These are phyloP conservation scores for Saxidomus purpurata DNA, from an alignment of 1,140 invertebrate genomes.

Conservation along the genomic window DNA sequence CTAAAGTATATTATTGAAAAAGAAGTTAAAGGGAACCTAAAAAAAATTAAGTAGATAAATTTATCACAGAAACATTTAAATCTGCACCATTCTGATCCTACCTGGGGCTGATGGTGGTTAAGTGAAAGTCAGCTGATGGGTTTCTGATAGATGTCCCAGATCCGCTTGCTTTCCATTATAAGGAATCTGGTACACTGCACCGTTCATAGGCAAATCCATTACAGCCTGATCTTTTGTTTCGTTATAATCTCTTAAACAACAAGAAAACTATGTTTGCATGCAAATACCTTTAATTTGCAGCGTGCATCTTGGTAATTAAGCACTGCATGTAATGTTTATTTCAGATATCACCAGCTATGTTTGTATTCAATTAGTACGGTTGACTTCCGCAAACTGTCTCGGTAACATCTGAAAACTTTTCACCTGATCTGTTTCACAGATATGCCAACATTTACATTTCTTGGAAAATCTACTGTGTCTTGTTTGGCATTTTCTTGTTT, in stretches of 20 bases:
- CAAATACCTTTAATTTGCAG: conserved; percentile 46
- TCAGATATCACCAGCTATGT: background rate
- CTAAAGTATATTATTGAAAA: no score
- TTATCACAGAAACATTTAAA: no score
- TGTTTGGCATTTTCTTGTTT: conserved; percentile 56
- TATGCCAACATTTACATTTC: conserved; percentile 51
- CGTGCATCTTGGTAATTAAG: conserved; percentile 24
- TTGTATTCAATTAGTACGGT: conserved; percentile 41
- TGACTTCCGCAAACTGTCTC: conserved; percentile 24
- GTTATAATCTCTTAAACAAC: background rate
- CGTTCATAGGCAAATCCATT: background rate
- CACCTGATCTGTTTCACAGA: conserved; percentile 40
- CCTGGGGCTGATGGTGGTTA: no score
- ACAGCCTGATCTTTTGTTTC: background rate
- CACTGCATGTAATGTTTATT: conserved; percentile 25
- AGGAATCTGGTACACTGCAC: background rate
- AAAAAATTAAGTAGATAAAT: no score
- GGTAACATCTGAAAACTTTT: background rate
- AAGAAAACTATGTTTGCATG: conserved; percentile 13
- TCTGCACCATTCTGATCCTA: no score
- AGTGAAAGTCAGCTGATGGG: no score
- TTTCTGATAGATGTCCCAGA: no score
- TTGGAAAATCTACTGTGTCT: conserved; percentile 5
- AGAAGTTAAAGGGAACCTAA: no score
- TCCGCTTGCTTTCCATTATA: background rate